Base-by-base conservation (phyloP, 2,888 invertebrate species). In the Drosophila histrio region DNA sequence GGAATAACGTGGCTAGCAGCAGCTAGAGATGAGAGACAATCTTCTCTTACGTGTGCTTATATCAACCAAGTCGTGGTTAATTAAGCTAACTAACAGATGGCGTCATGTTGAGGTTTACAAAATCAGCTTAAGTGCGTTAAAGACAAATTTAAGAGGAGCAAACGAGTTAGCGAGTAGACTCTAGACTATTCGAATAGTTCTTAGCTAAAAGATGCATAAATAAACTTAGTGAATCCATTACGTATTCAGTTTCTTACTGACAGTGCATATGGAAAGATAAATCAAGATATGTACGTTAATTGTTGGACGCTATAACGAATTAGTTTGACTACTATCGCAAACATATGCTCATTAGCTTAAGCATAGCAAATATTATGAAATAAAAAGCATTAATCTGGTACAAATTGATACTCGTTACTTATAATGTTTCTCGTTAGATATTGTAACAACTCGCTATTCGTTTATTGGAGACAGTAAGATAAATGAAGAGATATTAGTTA, bases 21-120 rank as follows among this genome's bases (percentile, higher is more conserved):
- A 36, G 61, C 60, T 64, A 66, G 56, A 53, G 60, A 60, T 64
- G 59, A 41, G 41, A 39, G 24, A 43, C 28, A 6, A 46, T 36
- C 32, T 41, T 43, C 30, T 47, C 30, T 47, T 17, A 50, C 9
- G 11, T 32, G n/a, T 26, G n/a, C 19, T 26, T 21, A 17, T 44
- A 41, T 52, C 17, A 19, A 46, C 39, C 15, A 43, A 41, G 43
- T 54, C 38, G 22, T 49, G 75, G 22, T 38, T 32, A 53, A 15
- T 44, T 44, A 46, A 38, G 11, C 30, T 19, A 26, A 52, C 24
- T 49, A 21, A 32, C 9, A 13, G 11, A 13, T 28, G 28, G 13
- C 17, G n/a, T 32, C 52, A 30, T n/a, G 52, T 41, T 39, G 28
- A 8, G 22, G 30, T 7, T 24, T 34, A 43, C 2, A 15, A 56